A percentile compares a stretch with the other conserved stretches of the same genome.
phyloP scores from a whole-genome alignment of 2,113 vertebrate genomes.

The Piaya cayana region DNA sequence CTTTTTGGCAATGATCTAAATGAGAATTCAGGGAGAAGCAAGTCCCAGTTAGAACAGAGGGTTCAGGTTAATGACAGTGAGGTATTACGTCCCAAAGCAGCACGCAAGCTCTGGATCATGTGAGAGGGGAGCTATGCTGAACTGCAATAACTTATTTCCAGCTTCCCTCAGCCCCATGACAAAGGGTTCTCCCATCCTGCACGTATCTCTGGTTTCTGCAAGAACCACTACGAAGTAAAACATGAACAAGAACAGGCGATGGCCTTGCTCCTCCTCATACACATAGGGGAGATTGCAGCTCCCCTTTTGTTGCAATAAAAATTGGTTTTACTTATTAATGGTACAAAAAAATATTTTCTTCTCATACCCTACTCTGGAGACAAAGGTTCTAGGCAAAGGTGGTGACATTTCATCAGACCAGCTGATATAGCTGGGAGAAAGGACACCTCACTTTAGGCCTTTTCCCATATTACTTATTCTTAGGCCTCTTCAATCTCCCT shows the following conservation, averaged over 20 bases:
- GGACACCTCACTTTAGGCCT: not conserved
- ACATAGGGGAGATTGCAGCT: not conserved
- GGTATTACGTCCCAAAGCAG: not conserved
- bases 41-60: too few relatives aligned
- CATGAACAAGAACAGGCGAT: rapidly evolving
- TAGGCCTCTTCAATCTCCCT: not conserved
- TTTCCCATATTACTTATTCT: not conserved
- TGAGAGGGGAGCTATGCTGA: not conserved
- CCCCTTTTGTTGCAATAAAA: not conserved
- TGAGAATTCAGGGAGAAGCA: not conserved
- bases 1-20: not conserved
- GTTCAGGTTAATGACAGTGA: not conserved
- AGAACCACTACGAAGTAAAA: not conserved
- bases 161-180: not conserved
- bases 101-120: rapidly evolving
- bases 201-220: too few relatives aligned
- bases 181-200: not conserved
- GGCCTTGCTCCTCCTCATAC: too few relatives aligned
- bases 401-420: not conserved
- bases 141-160: not conserved
- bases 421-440: not conserved
- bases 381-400: not conserved
- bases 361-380: not conserved
- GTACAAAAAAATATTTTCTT: not conserved
- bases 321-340: not conserved